phyloP scores from a whole-genome alignment of 2,888 invertebrate species.

The Tuta absoluta region DNA sequence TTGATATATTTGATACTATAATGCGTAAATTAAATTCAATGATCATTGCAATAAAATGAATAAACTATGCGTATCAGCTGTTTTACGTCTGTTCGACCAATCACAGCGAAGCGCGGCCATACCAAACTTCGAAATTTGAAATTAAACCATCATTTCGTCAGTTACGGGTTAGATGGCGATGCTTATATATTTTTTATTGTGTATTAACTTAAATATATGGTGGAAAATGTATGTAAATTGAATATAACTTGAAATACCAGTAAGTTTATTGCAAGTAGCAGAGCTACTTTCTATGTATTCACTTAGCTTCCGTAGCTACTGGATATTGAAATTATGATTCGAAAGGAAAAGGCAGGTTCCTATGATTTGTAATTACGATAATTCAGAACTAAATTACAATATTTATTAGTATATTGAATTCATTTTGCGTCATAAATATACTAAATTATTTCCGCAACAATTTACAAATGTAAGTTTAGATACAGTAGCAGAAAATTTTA shows the following conservation, averaged over 20 bases:
- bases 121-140: constrained; percentile 31
- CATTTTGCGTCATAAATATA: neutral
- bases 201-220: constrained; percentile 2
- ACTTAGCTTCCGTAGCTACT: constrained; percentile 16
- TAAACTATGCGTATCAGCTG: constrained; percentile 38
- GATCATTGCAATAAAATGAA: constrained; percentile 43
- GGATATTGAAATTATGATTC: constrained; percentile 17
- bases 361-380: constrained; percentile 6
- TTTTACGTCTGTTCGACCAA: constrained; percentile 45
- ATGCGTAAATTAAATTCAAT: constrained; percentile 43
- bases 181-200: neutral
- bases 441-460: constrained; percentile 6
- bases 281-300: constrained; percentile 17
- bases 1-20: constrained; percentile 39
- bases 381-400: neutral
- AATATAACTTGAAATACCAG: constrained; percentile 5
- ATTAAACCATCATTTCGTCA: constrained; percentile 33
- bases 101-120: constrained; percentile 31
- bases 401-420: constrained; percentile 8
- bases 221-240: constrained; percentile 17
- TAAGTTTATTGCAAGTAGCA: constrained; percentile 17
- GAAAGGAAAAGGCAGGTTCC: constrained; percentile 14
- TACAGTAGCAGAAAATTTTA: neutral
- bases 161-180: constrained; percentile 25
- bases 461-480: neutral